Base-by-base conservation (phyloP, 2,113 vertebrate species). In the Lycaon pictus region DNA sequence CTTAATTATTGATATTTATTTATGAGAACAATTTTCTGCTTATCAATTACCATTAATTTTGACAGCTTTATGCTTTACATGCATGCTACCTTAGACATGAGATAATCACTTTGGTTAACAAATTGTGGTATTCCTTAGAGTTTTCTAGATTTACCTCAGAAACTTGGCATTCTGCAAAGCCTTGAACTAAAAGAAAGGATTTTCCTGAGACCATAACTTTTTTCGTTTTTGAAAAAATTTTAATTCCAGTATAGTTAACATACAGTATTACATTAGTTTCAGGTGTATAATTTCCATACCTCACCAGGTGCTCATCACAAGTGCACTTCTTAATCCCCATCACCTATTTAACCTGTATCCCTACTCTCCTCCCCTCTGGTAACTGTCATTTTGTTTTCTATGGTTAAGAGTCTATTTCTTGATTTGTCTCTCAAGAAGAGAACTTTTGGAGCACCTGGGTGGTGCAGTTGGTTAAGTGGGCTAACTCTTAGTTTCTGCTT, bases 21-120 rank as follows among this genome's bases (percentile, higher is more conserved):
- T 94, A 96, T 90, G 13, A 96, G 35, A 56, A 51, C 89, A 69
- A 80, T 89, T 96, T 93, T 90, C 56, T 93, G 23, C 92, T 97
- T 95, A 63, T 6, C 17, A 76, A 12, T 74, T 95, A n/a, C 29
- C 48, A 86, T 96, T 79, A 90, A 91, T 96, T 35, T 13, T 96
- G 58, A 81, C 13, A 92, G n/a, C 12, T 87, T 86, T 81, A 69
- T 93, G 62, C 58, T 80, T 90, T 72, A 89, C 2, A 48, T 80
- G 7, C 13, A 48, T 80, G 7, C 13, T 97, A 23, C 12, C 55
- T 87, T 80, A 92, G 27, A 51, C 62, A 48, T 76, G 58, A 11
- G 9, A 35, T 95, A 69, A 89, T 96, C 76, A 91, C 17, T 89
- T 95, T 62, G 16, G 43, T 77, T 69, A 85, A 72, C 10, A 93